Conservation (phyloP, 2,113 vertebrate species). For the Mastomys natalensis region DNA sequence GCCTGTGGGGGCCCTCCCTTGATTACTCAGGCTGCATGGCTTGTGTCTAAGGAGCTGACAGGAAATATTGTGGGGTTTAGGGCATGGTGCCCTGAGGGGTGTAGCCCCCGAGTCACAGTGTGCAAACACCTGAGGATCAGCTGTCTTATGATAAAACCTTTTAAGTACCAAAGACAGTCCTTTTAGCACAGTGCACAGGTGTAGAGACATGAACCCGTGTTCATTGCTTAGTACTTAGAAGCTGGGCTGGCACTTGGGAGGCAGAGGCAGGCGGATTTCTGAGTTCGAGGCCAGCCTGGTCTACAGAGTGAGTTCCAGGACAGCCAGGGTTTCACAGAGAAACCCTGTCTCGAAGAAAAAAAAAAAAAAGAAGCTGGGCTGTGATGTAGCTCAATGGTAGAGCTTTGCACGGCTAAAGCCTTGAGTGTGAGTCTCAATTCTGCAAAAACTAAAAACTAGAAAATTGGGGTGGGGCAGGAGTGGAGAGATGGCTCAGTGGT, state of each 20-base stretch:
- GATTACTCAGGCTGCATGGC: not conserved
- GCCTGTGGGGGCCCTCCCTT: not conserved
- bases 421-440: not conserved
- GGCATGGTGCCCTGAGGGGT: not conserved
- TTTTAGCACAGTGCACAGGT: too few relatives aligned
- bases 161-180: not conserved
- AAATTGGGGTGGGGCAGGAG: not conserved
- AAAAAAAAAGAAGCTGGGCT: too few relatives aligned
- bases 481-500: not conserved
- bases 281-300: too few relatives aligned
- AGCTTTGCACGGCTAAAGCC: not conserved
- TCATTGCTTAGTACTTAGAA: not conserved
- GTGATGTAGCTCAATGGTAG: not conserved
- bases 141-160: not conserved
- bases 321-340: too few relatives aligned
- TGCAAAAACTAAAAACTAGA: not conserved
- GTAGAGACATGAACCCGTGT: too few relatives aligned
- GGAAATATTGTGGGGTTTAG: not conserved
- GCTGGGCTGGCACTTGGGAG: too few relatives aligned
- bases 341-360: too few relatives aligned
- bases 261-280: too few relatives aligned
- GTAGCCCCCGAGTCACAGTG: too few relatives aligned
- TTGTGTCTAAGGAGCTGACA: conserved; percentile 3
- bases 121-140: not conserved
- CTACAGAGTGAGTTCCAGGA: too few relatives aligned